Conservation (phyloP, 2,888 invertebrate species). For the Marasmarcha lunaedactyla region DNA sequence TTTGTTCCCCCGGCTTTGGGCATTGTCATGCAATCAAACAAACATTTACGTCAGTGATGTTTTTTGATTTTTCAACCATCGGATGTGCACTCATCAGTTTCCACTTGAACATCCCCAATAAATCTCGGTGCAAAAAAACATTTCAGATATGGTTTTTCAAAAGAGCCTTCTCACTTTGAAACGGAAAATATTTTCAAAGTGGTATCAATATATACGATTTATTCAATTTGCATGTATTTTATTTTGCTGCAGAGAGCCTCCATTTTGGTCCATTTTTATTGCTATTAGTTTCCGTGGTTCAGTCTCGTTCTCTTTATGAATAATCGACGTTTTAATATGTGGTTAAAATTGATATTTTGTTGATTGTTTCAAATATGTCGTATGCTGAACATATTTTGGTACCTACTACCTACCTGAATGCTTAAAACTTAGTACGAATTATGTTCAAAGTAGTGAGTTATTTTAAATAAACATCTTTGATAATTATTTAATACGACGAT, state of each 20-base stretch:
- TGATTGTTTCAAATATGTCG: too few relatives aligned
- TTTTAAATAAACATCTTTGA: too few relatives aligned
- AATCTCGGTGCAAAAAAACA: neutral
- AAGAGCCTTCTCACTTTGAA: conserved; percentile 27
- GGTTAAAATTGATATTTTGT: conserved; percentile 11
- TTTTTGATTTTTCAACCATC: too few relatives aligned
- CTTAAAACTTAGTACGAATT: too few relatives aligned
- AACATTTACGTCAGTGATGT: too few relatives aligned
- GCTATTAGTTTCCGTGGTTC: conserved; percentile 35
- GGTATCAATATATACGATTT: conserved; percentile 43
- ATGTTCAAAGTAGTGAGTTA: too few relatives aligned
- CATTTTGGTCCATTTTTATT: conserved; percentile 41
- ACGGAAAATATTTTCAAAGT: conserved; percentile 44
- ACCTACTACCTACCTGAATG: too few relatives aligned
- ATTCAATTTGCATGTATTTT: conserved; percentile 53
- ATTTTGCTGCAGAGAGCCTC: conserved; percentile 36
- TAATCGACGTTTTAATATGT: conserved; percentile 7
- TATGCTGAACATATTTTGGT: too few relatives aligned
- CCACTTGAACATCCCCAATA: neutral
- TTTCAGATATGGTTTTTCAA: neutral
- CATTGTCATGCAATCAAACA: too few relatives aligned
- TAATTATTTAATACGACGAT: too few relatives aligned
- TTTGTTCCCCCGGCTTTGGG: too few relatives aligned
- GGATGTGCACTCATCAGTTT: neutral
- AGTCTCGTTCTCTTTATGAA: conserved; percentile 18